Evolutionary conservation across 2,797 vertebrate genomes (phyloP), one percentile per base, ranked within the genome.

Genomic region (Sphenodon punctatus): DNA sequence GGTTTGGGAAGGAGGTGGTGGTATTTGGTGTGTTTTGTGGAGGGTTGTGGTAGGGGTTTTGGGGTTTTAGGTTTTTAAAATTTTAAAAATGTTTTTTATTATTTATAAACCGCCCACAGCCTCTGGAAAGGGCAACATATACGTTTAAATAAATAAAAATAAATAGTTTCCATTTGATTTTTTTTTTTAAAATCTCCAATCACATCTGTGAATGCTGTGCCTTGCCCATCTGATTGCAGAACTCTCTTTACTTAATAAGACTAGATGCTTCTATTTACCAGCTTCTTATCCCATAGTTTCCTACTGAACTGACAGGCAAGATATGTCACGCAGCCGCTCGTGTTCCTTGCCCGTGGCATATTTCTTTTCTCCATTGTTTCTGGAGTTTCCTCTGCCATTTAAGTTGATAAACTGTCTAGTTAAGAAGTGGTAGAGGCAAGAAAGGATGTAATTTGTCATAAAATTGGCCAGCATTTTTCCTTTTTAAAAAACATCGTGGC

Each of bases 241-340:
- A 51, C 23, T 63, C 20, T 87, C 63, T 70, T 72, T 16, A 58
- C 76, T 32, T 16, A 38, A n/a, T 53, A 32, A 10, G 63, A 77
- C 84, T 67, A 78, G 89, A 67, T 87, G 88, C 60, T 85, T 86
- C 82, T 58, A 87, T 89, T 80, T 55, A 32, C 17, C 15, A 32
- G 30, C 3, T 16, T n/a, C 69, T 84, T 76, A 78, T 75, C 84
- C 78, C 89, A 75, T 87, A 76, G 72, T 84, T 84, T 82, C 72
- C 80, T 88, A 78, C 72, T 67, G 38, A n/a, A n/a, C n/a, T n/a
- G n/a, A n/a, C n/a, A n/a, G n/a, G n/a, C n/a, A n/a, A n/a, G n/a
- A n/a, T n/a, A n/a, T n/a, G n/a, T n/a, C n/a, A n/a, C n/a, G n/a
- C n/a, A n/a, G n/a, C n/a, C n/a, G n/a, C n/a, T n/a, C n/a, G n/a